These are phyloP conservation scores for Paradoxurus hermaphroditus DNA, from an alignment of 2,113 vertebrate genomes.

Conservation along the genomic window DNA sequence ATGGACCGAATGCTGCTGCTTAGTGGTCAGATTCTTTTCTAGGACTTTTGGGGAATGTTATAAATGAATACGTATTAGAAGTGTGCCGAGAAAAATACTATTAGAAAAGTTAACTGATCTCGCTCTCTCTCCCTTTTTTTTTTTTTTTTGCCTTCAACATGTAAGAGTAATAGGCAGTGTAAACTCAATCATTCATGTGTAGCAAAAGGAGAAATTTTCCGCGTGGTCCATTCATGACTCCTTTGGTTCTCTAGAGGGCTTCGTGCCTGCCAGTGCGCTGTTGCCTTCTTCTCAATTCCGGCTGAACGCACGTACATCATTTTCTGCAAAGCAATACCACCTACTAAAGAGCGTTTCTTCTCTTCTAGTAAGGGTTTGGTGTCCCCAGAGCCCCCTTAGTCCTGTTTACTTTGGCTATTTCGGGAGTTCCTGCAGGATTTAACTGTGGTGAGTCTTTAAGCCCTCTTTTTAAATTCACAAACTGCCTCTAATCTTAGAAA, in stretches of 20 bases:
- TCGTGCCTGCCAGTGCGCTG: conserved; percentile 40
- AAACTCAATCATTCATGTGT: background rate
- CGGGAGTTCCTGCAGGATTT: conserved; percentile 58
- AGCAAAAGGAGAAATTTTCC: conserved; percentile 31
- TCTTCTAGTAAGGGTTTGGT: conserved; percentile 15
- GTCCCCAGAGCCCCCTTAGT: conserved; percentile 45
- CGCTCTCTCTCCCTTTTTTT: background rate
- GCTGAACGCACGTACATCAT: conserved; percentile 16
- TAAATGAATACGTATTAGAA: background rate
- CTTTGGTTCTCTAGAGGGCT: conserved; percentile 35
- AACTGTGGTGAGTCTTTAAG: conserved; percentile 65
- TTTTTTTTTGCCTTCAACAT: conserved; percentile 16
- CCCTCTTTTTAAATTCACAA: conserved; percentile 64
- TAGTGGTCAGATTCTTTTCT: background rate
- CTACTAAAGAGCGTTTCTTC: conserved; percentile 50
- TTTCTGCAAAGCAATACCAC: conserved; percentile 58
- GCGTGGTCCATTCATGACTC: conserved; percentile 2
- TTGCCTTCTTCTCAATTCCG: conserved; percentile 48
- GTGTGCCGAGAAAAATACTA: background rate
- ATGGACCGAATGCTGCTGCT: background rate
- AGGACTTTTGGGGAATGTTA: background rate
- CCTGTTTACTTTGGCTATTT: conserved; percentile 67
- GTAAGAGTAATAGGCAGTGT: conserved; percentile 18
- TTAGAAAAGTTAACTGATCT: background rate
- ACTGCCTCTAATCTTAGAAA: conserved; percentile 64